A percentile compares a stretch with the other conserved stretches of the same genome.
Evolutionary conservation across 2,797 vertebrate genomes (phyloP).

Genomic region (Sciurus carolinensis): DNA sequence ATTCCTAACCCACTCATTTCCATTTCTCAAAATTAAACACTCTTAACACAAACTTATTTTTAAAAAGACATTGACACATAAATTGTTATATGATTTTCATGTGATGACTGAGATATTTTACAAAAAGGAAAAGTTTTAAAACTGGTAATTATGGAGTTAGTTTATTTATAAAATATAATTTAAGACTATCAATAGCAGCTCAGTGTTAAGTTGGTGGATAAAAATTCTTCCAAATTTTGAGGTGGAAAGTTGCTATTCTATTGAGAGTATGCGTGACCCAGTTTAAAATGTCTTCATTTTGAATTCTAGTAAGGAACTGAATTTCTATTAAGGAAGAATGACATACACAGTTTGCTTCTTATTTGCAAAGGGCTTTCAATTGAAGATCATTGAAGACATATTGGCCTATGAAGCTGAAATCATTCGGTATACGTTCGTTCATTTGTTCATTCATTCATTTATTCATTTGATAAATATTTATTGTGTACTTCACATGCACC

Average conservation of each 20-base stretch:
- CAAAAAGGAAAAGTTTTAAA: not conserved
- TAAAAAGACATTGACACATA: not conserved
- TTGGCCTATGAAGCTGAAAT: not conserved
- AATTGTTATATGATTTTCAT: not conserved
- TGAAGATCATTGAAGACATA: constrained; percentile 22
- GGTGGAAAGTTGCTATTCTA: not conserved
- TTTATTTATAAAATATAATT: not conserved
- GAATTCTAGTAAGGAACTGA: constrained; percentile 24
- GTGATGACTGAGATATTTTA: not conserved
- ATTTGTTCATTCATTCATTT: not conserved
- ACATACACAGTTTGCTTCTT: not conserved
- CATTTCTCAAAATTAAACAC: not conserved
- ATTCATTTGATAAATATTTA: constrained; percentile 17
- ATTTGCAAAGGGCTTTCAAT: not conserved
- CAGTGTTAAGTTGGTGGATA: not conserved
- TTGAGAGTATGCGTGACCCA: not conserved
- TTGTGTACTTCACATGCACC: not conserved
- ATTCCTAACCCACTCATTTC: not conserved
- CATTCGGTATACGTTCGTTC: not conserved
- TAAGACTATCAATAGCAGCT: not conserved
- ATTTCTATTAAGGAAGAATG: constrained; percentile 50
- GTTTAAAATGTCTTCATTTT: not conserved
- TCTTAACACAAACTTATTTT: not conserved
- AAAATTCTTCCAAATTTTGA: constrained; percentile 10
- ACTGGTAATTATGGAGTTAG: not conserved